Percentiles rank a stretch among this genome's conserved stretches.
Conservation (phyloP, 2,888 invertebrate species). For the Dasypolia templi region DNA sequence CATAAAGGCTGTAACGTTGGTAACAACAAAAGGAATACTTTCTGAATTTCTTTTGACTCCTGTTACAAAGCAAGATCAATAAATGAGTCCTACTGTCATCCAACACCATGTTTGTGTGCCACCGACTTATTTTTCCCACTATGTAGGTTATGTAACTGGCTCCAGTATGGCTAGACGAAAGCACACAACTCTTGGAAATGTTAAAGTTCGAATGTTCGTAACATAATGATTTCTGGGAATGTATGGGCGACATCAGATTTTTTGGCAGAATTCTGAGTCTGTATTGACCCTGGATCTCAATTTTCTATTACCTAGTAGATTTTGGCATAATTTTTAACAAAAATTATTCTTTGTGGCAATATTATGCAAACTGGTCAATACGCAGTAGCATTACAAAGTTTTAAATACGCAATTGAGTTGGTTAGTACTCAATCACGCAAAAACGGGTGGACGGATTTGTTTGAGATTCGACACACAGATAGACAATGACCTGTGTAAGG, state of each 20-base stretch:
- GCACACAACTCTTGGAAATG: constrained; percentile 9
- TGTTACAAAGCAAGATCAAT: constrained; percentile 19
- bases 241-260: neutral
- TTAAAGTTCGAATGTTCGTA: constrained; percentile 35
- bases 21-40: no score
- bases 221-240: constrained; percentile 22
- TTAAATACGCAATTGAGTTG: neutral
- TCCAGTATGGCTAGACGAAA: constrained; percentile 45
- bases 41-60: neutral
- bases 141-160: constrained; percentile 41
- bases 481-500: neutral
- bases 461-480: neutral
- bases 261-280: neutral
- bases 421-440: neutral
- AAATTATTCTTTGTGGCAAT: neutral
- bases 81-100: constrained; percentile 1
- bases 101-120: neutral
- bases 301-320: neutral
- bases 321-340: neutral
- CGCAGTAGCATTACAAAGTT: no score
- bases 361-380: neutral
- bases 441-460: neutral
- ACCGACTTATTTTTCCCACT: constrained; percentile 7
- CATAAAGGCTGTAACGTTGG: no score
- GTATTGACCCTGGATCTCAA: neutral